Evolutionary conservation across 2,888 invertebrate species (phyloP).

Genomic region (Acrobasis consociella): DNA sequence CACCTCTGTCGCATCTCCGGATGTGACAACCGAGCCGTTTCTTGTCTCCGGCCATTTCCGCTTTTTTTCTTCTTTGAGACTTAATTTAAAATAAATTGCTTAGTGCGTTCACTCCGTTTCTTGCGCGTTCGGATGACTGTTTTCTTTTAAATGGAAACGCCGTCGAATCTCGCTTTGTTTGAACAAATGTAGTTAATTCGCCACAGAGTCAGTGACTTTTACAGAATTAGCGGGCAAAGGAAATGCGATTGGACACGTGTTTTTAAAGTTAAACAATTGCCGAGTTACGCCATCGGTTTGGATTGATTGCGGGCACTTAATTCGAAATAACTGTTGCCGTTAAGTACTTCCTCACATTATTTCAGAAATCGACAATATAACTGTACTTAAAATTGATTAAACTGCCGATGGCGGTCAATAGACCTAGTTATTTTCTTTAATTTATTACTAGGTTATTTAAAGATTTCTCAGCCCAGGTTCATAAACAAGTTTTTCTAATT

Average conservation of each 20-base stretch:
- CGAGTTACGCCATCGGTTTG: not conserved
- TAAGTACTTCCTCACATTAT: slow-evolving; percentile 13
- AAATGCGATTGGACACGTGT: slow-evolving; percentile 45
- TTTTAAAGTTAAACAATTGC: slow-evolving; percentile 23
- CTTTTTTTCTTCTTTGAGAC: slow-evolving; percentile 50
- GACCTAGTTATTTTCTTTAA: too few relatives aligned
- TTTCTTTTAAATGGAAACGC: slow-evolving; percentile 37
- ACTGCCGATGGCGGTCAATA: too few relatives aligned
- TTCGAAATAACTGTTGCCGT: slow-evolving; percentile 4
- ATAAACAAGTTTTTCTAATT: too few relatives aligned
- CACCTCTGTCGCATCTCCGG: slow-evolving; percentile 49
- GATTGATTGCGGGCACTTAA: slow-evolving; percentile 9
- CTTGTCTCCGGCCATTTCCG: slow-evolving; percentile 43
- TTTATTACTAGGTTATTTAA: too few relatives aligned
- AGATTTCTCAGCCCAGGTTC: too few relatives aligned
- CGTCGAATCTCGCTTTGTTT: slow-evolving; percentile 41
- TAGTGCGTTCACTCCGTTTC: slow-evolving; percentile 57
- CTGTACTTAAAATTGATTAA: too few relatives aligned
- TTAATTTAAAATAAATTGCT: slow-evolving; percentile 70
- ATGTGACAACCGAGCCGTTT: slow-evolving; percentile 55
- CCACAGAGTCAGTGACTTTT: slow-evolving; percentile 49
- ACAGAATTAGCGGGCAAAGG: slow-evolving; percentile 43
- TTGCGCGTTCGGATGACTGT: slow-evolving; percentile 37
- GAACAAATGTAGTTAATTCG: slow-evolving; percentile 55
- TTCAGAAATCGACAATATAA: not conserved